phyloP scores from a whole-genome alignment of 2,113 vertebrate species.

The Sphyrna mokarran region DNA sequence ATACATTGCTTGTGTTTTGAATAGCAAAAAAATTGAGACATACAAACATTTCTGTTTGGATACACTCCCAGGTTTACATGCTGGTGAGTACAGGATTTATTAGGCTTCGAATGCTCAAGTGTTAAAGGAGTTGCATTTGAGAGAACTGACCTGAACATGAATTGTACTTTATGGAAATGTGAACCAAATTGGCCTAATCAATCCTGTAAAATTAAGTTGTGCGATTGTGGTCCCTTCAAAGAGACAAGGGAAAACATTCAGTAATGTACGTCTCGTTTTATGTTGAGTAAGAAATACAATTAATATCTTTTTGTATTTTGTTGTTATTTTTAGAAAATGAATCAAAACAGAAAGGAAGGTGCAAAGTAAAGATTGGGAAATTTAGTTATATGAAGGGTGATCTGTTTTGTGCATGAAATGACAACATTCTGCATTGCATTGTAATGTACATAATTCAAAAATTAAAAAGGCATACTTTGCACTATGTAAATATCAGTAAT shows the following conservation, averaged over 20 bases:
- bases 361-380: conserved; percentile 52
- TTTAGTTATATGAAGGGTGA: conserved; percentile 55
- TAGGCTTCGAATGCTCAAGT: background rate
- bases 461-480: conserved; percentile 74
- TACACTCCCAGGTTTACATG: background rate
- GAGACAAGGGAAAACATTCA: background rate
- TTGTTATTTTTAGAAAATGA: conserved; percentile 43
- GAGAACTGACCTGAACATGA: background rate
- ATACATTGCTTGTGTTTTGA: background rate
- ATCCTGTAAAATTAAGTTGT: background rate
- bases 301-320: conserved; percentile 56
- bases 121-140: background rate
- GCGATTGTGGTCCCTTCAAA: background rate
- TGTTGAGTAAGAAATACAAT: background rate
- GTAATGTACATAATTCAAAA: conserved; percentile 58
- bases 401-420: conserved; percentile 53
- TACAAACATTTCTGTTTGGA: background rate
- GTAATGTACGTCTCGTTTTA: background rate
- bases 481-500: conserved; percentile 82
- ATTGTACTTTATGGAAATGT: background rate
- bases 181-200: background rate
- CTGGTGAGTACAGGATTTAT: background rate
- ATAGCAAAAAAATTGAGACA: conserved; percentile 5
- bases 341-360: conserved; percentile 38
- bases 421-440: conserved; percentile 58